These are phyloP conservation scores for Chrysomela aeneicollis DNA, from an alignment of 2,888 invertebrate species.

Conservation along the genomic window DNA sequence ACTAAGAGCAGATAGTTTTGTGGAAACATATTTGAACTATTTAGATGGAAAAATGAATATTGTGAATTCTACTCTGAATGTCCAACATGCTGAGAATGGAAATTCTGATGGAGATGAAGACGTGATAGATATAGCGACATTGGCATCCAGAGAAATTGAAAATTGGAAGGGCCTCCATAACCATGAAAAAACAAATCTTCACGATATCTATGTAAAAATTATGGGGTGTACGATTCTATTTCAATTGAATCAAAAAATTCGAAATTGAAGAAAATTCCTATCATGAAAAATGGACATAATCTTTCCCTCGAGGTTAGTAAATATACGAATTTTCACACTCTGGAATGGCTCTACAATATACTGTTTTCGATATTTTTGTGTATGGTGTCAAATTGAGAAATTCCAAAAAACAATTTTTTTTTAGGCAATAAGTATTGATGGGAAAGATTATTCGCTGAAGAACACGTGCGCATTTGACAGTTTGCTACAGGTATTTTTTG, in stretches of 20 bases:
- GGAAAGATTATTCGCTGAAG: background rate
- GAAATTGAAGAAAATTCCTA: slow-evolving; percentile 7
- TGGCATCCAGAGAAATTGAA: background rate
- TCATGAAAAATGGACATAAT: slow-evolving; percentile 5
- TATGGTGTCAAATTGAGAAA: too few relatives aligned
- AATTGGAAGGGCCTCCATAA: slow-evolving; percentile 1
- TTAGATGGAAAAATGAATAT: slow-evolving; percentile 2
- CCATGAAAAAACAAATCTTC: background rate
- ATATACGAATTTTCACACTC: too few relatives aligned
- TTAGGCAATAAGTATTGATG: slow-evolving; percentile 3
- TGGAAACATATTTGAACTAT: background rate
- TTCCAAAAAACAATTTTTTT: too few relatives aligned
- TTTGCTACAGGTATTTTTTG: background rate
- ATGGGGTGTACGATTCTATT: background rate
- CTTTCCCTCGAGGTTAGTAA: background rate
- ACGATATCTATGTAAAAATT: background rate
- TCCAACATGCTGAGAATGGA: background rate
- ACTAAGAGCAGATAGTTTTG: background rate
- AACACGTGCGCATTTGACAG: slow-evolving; percentile 12
- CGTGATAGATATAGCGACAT: background rate
- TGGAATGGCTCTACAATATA: too few relatives aligned
- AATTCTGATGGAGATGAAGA: background rate
- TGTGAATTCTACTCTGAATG: background rate
- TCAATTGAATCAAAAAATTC: background rate
- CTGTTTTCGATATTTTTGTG: too few relatives aligned